Conservation (phyloP, 2,797 vertebrate genomes). For the Platyrinchus mystaceus region DNA sequence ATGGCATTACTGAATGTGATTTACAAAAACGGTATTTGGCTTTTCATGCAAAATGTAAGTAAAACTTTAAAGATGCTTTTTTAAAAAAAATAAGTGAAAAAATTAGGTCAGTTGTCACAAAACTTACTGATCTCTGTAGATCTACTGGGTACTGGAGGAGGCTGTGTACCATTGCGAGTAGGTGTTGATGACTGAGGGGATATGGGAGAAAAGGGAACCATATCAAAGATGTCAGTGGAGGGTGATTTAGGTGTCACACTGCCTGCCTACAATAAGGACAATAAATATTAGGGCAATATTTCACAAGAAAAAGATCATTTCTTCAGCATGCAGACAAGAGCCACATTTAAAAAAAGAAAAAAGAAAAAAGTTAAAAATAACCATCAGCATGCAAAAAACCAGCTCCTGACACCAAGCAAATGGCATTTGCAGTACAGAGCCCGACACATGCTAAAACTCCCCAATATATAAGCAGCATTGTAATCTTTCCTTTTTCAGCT, state of each 20-base stretch:
- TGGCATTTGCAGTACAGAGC: slow-evolving; percentile 29
- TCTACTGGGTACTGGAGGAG: slow-evolving; percentile 84
- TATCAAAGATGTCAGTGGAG: slow-evolving; percentile 95
- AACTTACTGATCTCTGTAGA: slow-evolving; percentile 88
- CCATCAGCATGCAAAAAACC: slow-evolving; percentile 44
- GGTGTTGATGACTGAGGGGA: slow-evolving; percentile 84
- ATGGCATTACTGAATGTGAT: not conserved
- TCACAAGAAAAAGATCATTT: slow-evolving; percentile 11
- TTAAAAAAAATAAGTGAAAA: slow-evolving; percentile 17
- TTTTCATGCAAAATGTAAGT: slow-evolving; percentile 12
- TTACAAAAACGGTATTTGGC: not conserved
- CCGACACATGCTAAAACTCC: slow-evolving; percentile 36
- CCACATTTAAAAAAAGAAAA: not conserved
- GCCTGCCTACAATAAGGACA: slow-evolving; percentile 81
- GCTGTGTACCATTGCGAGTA: slow-evolving; percentile 89
- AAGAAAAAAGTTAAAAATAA: not conserved
- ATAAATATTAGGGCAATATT: slow-evolving; percentile 57
- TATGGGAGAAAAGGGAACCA: slow-evolving; percentile 94
- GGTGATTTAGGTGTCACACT: slow-evolving; percentile 83
- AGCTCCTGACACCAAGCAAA: slow-evolving; percentile 36
- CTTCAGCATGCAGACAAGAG: slow-evolving; percentile 45
- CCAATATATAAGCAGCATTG: not conserved
- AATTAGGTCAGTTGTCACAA: slow-evolving; percentile 43
- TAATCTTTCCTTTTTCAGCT: not conserved
- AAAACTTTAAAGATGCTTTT: slow-evolving; percentile 5